Base-by-base conservation (phyloP, 1,140 invertebrate genomes). In the Sycophaga agraensis region DNA sequence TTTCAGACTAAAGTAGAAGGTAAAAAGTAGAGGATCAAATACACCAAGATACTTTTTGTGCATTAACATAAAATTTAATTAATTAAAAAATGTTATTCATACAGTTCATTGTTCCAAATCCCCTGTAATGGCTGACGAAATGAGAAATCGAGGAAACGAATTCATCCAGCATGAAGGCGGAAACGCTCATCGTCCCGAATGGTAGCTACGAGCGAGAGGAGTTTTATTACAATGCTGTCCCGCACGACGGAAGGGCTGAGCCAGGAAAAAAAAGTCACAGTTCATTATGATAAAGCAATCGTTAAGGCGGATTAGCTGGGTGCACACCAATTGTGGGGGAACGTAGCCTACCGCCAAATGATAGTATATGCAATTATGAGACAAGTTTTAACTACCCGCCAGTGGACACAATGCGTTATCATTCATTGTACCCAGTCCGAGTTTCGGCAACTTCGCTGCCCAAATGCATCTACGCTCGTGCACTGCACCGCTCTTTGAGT, bases 301-400 rank as follows among this genome's bases (percentile, higher is more conserved):
- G 60, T 67, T 68, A 67, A 65, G 34, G 67, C 56, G 64, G 66
- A 67, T 70, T 67, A 70, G 60, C 59, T n/a, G n/a, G 43, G 21
- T 9, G 40, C 17, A 4, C 35, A 16, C 2, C 24, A 2, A 26
- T 3, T 7, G 11, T 14, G 68, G 62, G 67, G n/a, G n/a, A n/a
- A n/a, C n/a, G n/a, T n/a, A n/a, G n/a, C n/a, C 71, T 72, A 68
- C 65, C 67, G 67, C 69, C 75, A 73, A 78, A 79, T 75, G 73
- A 77, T 72, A 74, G 74, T 79, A n/a, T n/a, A n/a, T n/a, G n/a
- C n/a, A 79, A 79, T 79, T 78, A 77, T 69, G 75, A 74, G 74
- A 74, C 76, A 79, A 79, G 76, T 77, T 79, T 79, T 79, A 79
- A 79, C 74, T 76, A 76, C 69, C 66, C 69, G 50, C 59, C 65